Evolutionary conservation across 2,113 vertebrate species (phyloP).

Genomic region (Eclectus roratus): DNA sequence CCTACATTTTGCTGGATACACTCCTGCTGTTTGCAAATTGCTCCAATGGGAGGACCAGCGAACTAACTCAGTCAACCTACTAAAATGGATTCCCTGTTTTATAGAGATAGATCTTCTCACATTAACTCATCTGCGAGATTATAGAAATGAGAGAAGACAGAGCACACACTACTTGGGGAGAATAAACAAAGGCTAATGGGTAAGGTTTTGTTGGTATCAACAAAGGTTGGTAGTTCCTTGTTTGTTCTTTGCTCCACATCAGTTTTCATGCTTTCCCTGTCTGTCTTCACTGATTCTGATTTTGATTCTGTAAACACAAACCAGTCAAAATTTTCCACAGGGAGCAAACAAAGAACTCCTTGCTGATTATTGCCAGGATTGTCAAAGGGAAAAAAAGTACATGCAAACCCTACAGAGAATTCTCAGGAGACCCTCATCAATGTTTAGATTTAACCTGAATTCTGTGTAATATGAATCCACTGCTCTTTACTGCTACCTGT

Average conservation of each 20-base stretch:
- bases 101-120: slow-evolving; percentile 1
- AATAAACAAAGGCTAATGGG: neutral
- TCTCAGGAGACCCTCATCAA: neutral
- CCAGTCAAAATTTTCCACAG: neutral
- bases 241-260: neutral
- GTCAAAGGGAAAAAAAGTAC: neutral
- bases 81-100: slow-evolving; percentile 48
- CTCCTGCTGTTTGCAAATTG: slow-evolving; percentile 63
- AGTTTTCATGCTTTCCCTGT: neutral
- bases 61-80: slow-evolving; percentile 44
- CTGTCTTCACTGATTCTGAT: neutral
- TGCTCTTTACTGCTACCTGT: slow-evolving; percentile 35
- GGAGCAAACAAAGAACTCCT: neutral
- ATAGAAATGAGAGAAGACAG: neutral
- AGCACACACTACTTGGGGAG: neutral
- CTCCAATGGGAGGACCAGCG: slow-evolving; percentile 59
- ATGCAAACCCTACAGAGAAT: neutral
- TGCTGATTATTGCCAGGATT: neutral
- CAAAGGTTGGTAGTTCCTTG: neutral
- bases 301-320: slow-evolving; percentile 23
- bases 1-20: slow-evolving; percentile 52
- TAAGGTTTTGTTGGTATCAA: neutral
- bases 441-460: slow-evolving; percentile 8
- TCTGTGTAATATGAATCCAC: slow-evolving; percentile 28
- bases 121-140: neutral